Base-by-base conservation (phyloP, 2,797 vertebrate species). In the Xenopus petersii region DNA sequence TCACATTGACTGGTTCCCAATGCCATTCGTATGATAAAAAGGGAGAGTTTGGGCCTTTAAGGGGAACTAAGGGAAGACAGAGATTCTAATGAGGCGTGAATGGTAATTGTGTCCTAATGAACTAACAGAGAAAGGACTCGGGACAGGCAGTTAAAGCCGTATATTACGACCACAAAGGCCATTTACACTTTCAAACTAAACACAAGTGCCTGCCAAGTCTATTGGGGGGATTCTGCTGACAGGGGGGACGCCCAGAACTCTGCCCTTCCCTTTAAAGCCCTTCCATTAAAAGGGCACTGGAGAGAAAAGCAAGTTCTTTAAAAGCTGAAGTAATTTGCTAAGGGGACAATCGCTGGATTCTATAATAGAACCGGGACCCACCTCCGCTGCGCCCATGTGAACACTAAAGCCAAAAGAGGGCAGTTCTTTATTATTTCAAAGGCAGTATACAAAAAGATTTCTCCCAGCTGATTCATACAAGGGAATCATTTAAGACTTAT, bases 21-120 rank as follows among this genome's bases (percentile, higher is more conserved):
- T 85, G 84, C 92, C 91, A 94, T 94, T 96, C 91, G 93, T 91
- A 94, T 95, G 93, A 89, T 94, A 94, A 98, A 94, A 93, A 93
- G 93, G 90, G 86, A 90, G 91, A 91, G 86, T 91, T 91, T 92
- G 86, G 12, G 15, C 81, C 86, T 82, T 94, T 91, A 85, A 70
- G 90, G 91, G 89, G 89, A 86, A 82, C 89, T 85, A 87, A 89
- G 92, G 92, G 93, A 92, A 93, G 92, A 95, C 93, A 97, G 94
- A 96, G 91, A 90, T 94, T 94, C 94, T 98, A 99, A 98, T 97
- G 96, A 96, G 96, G 94, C 95, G 94, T 98, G 95, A 98, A 95
- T 94, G 89, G 95, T 97, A 99, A 98, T 96, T 98, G 96, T 98
- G 95, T 95, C 96, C 94, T 98, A 99, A 99, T 98, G 96, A 97